These are phyloP conservation scores for Aviceda subcristata DNA, from an alignment of 2,113 vertebrate genomes.

Conservation along the genomic window DNA sequence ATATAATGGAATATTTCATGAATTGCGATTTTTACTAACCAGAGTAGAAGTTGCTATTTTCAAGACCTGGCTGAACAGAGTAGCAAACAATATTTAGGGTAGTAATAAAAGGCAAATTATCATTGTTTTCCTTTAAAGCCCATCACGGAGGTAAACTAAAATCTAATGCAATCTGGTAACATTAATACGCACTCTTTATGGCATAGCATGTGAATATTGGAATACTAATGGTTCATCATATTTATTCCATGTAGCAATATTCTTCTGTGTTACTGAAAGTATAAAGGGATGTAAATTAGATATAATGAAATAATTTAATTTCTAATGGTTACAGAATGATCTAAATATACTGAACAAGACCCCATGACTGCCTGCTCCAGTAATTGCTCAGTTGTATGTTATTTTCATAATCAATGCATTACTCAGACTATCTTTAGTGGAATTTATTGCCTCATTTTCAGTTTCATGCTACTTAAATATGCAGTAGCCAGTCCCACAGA, in stretches of 20 bases:
- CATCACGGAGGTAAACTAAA: neutral
- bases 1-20: slow-evolving; percentile 38
- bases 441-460: slow-evolving; percentile 74
- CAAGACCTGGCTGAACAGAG: neutral
- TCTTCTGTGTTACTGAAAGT: slow-evolving; percentile 47
- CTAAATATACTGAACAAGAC: slow-evolving; percentile 46
- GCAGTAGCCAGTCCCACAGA: slow-evolving; percentile 47
- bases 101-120: slow-evolving; percentile 35
- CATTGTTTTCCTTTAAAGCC: slow-evolving; percentile 34
- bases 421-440: slow-evolving; percentile 52
- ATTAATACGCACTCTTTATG: neutral
- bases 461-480: slow-evolving; percentile 70
- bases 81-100: neutral
- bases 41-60: neutral
- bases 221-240: slow-evolving; percentile 24
- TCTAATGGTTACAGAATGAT: slow-evolving; percentile 54
- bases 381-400: slow-evolving; percentile 64
- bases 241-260: slow-evolving; percentile 41
- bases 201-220: neutral
- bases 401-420: slow-evolving; percentile 68
- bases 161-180: neutral
- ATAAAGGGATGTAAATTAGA: slow-evolving; percentile 51
- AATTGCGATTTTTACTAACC: slow-evolving; percentile 12
- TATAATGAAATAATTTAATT: slow-evolving; percentile 64
- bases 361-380: slow-evolving; percentile 27